Conservation (phyloP, 1,140 invertebrate genomes). For the Trichogramma pretiosum region DNA sequence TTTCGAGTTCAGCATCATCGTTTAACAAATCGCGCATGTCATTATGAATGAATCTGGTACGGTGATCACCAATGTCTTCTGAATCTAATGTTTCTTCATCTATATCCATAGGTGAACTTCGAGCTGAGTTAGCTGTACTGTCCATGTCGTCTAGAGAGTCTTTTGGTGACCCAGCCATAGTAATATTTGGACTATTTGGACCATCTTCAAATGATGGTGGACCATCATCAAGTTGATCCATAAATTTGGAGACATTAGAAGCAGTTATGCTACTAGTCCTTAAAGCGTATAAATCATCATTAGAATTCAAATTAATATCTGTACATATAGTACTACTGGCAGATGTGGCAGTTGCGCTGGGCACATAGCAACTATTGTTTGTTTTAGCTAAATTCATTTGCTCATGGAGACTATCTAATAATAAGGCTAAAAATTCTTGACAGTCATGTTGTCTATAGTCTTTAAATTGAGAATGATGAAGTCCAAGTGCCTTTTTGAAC, state of each 20-base stretch:
- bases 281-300: constrained; percentile 24
- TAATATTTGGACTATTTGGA: constrained; percentile 37
- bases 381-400: constrained; percentile 51
- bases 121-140: constrained; percentile 36
- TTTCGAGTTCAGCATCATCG: constrained; percentile 52
- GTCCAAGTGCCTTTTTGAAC: constrained; percentile 55
- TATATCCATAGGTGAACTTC: constrained; percentile 32
- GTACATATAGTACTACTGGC: constrained; percentile 31
- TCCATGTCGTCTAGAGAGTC: constrained; percentile 34
- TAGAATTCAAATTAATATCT: constrained; percentile 32
- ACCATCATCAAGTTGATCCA: constrained; percentile 32
- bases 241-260: constrained; percentile 28
- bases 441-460: constrained; percentile 62
- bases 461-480: constrained; percentile 58
- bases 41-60: constrained; percentile 35
- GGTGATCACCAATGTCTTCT: constrained; percentile 33
- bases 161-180: constrained; percentile 39
- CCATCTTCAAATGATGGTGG: constrained; percentile 29
- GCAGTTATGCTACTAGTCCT: constrained; percentile 27
- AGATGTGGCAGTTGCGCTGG: constrained; percentile 32
- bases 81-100: constrained; percentile 36
- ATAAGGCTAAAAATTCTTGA: constrained; percentile 63
- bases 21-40: constrained; percentile 34
- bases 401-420: constrained; percentile 61
- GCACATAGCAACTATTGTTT: constrained; percentile 33